phyloP scores from a whole-genome alignment of 1,140 invertebrate species.

The Antheraea pernyi region DNA sequence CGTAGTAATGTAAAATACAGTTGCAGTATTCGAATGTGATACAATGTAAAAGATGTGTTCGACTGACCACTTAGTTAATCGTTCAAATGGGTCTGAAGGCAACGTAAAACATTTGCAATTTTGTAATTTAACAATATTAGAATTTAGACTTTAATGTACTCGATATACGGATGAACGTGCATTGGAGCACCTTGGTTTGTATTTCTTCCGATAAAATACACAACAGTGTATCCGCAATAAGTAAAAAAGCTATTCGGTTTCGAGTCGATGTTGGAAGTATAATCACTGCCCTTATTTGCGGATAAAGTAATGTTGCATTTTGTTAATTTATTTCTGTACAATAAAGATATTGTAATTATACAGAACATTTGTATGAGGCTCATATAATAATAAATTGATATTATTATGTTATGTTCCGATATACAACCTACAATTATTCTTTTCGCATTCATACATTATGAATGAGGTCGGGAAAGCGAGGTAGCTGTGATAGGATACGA shows the following conservation, averaged over 20 bases:
- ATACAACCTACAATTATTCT: no score
- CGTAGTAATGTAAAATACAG: not conserved
- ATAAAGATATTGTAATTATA: no score
- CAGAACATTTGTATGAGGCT: no score
- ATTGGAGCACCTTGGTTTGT: not conserved
- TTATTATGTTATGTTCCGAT: no score
- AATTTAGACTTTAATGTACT: not conserved
- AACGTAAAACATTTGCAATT: slow-evolving; percentile 1
- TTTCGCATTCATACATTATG: no score
- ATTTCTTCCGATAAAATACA: not conserved
- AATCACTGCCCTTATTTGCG: not conserved
- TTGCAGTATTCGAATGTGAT: not conserved
- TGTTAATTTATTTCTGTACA: not conserved
- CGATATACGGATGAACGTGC: not conserved
- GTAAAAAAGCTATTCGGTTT: not conserved
- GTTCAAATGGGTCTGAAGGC: not conserved
- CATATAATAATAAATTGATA: no score
- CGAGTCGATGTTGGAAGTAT: not conserved
- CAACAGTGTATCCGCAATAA: not conserved
- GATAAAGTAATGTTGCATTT: not conserved
- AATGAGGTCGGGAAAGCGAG: no score
- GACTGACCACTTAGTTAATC: slow-evolving; percentile 2
- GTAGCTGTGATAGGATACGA: no score
- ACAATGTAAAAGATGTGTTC: not conserved
- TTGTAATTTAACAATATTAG: not conserved